Evolutionary conservation across 1,140 invertebrate species (phyloP), one percentile per base, ranked within the genome.

Genomic region (Gonatopus flavifemur): DNA sequence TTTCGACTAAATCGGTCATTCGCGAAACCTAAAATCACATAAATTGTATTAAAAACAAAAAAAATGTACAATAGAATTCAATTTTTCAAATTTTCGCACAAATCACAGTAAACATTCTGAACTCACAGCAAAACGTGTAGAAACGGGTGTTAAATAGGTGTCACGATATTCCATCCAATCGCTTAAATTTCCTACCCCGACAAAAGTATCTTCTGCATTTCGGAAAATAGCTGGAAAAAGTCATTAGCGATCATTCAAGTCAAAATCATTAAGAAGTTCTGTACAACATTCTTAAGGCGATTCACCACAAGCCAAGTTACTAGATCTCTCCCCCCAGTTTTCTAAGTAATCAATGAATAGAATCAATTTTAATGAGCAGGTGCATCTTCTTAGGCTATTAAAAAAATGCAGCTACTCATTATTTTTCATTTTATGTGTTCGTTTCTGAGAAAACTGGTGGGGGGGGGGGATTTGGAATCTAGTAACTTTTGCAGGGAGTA

Each of bases 161-260:
- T 80, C 70, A 21, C 70, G 68, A 59, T 81, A 82, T 38, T 71
- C 69, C 31, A 71, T 64, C 79, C 78, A 82, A 36, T 74, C 67
- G 2, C 67, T 69, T 24, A 80, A 49, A 55, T 79, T 78, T 35
- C 79, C 80, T 44, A 51, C 69, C 58, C 72, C 69, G 1, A 61
- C 25, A 18, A 51, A 52, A 0, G 47, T 47, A 18, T 55, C 42
- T 3, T 40, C 32, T 45, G 69, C 46, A 16, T 63, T 57, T 45
- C 72, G 65, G 35, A 72, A 66, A 49, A 74, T 64, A 24, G 59
- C 74, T 72, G 39, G 25, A 55, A 49, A 28, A 51, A 37, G 48
- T 40, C 10, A 36, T 5, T 38, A 25, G 15, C 6, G 7, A 31
- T 43, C 31, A 40, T 35, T 40, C 9, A 39, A 46, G 47, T 32